phyloP scores from a whole-genome alignment of 1,140 invertebrate species.

The Glossosoma conforme region DNA sequence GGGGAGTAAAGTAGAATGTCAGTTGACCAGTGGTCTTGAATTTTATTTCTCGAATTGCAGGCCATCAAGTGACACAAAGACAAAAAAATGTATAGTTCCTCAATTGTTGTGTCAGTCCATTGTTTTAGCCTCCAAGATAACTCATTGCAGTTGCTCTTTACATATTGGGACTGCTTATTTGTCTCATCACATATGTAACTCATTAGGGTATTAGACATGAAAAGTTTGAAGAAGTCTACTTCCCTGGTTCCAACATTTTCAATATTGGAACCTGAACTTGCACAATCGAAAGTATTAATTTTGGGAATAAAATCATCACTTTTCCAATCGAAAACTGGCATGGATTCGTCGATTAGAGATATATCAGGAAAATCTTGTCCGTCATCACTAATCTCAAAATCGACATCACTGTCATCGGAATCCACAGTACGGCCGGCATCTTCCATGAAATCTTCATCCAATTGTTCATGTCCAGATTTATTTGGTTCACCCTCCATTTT shows the following conservation, averaged over 20 bases:
- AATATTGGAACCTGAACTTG: conserved; percentile 5
- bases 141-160: conserved; percentile 8
- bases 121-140: conserved; percentile 2
- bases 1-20: too few species aligned
- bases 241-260: conserved; percentile 7
- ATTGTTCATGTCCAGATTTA: conserved; percentile 3
- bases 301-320: too few species aligned
- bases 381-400: conserved; percentile 9
- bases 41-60: conserved; percentile 1
- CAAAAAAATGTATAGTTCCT: conserved; percentile 4
- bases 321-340: conserved; percentile 6
- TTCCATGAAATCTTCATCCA: conserved; percentile 6
- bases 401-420: conserved; percentile 4
- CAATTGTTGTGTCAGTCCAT: conserved; percentile 6
- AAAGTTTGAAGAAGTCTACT: conserved; percentile 6
- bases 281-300: too few species aligned
- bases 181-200: conserved; percentile 2
- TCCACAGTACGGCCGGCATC: conserved; percentile 7
- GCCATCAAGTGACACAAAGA: neutral
- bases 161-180: conserved; percentile 7
- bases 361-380: conserved; percentile 7
- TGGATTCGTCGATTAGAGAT: conserved; percentile 4
- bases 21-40: neutral
- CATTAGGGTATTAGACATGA: conserved; percentile 1
- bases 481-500: conserved; percentile 9